Percentiles rank a stretch among this genome's conserved stretches.
Conservation (phyloP, 53 echinoderm and acorn worm genomes). For the Paracentrotus lividus region DNA sequence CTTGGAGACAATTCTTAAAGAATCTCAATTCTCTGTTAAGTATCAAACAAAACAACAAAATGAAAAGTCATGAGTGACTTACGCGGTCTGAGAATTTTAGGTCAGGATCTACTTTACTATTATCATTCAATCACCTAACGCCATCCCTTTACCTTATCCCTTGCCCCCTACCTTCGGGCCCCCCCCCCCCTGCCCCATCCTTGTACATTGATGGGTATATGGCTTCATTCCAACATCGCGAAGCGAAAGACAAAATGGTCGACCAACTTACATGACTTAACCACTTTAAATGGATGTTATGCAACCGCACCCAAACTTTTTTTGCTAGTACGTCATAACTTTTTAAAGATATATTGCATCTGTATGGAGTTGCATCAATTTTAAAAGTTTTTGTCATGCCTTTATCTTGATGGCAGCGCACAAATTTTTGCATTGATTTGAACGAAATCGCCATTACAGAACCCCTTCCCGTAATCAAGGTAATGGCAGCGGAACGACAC, state of each 20-base stretch:
- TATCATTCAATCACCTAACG: not conserved
- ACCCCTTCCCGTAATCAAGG: no score
- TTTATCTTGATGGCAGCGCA: not conserved
- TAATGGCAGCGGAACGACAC: no score
- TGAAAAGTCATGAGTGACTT: no score
- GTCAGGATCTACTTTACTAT: slow-evolving; percentile 11
- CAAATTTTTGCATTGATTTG: not conserved
- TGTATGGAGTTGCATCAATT: not conserved
- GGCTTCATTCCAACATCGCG: slow-evolving; percentile 35
- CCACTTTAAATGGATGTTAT: not conserved
- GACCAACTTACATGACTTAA: not conserved
- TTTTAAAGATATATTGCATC: not conserved
- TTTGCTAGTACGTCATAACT: not conserved
- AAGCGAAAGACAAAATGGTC: not conserved
- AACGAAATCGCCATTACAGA: not conserved
- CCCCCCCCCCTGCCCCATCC: not conserved
- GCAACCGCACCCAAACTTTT: not conserved
- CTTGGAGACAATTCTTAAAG: not conserved
- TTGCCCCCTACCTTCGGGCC: slow-evolving; percentile 1
- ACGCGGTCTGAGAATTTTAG: slow-evolving; percentile 10
- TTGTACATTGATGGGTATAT: slow-evolving; percentile 6
- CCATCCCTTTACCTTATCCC: not conserved
- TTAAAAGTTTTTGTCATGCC: not conserved
- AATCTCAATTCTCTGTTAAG: not conserved
- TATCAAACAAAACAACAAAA: no score